Percentiles rank a stretch among this genome's conserved stretches.
phyloP scores from a whole-genome alignment of 2,113 vertebrate species.

The Phaethon lepturus region DNA sequence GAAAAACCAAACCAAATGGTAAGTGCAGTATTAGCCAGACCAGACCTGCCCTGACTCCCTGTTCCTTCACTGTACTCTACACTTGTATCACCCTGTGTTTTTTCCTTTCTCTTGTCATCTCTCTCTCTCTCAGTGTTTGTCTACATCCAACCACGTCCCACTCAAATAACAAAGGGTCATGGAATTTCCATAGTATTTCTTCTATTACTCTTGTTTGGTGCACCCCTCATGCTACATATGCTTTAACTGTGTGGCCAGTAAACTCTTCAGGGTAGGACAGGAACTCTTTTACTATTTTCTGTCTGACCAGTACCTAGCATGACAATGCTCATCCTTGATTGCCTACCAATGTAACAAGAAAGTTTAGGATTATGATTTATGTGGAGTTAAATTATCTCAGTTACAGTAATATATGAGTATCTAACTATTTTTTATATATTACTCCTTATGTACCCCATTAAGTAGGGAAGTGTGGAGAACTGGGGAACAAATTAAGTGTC shows the following conservation, averaged over 20 bases:
- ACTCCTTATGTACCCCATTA: background rate
- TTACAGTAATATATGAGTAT: background rate
- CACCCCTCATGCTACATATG: accelerated
- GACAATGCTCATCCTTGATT: background rate
- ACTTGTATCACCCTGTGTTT: background rate
- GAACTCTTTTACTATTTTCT: background rate
- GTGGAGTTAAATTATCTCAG: background rate
- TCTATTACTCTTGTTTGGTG: background rate
- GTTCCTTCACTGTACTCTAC: background rate
- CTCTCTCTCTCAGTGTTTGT: background rate
- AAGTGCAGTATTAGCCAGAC: background rate
- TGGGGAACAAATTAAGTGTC: background rate
- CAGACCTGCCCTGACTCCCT: background rate
- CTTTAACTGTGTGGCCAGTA: background rate
- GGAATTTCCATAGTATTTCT: background rate
- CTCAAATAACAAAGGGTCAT: background rate
- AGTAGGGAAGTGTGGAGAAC: background rate
- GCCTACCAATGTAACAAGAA: background rate
- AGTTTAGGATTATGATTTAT: background rate
- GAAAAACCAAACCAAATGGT: background rate
- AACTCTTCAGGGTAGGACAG: background rate
- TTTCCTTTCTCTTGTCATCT: background rate
- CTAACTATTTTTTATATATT: background rate
- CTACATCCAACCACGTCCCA: background rate
- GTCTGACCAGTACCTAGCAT: background rate